Percentiles rank a stretch among this genome's conserved stretches.
Evolutionary conservation across 2,888 invertebrate genomes (phyloP).

Genomic region (Taphrorychus bicolor): DNA sequence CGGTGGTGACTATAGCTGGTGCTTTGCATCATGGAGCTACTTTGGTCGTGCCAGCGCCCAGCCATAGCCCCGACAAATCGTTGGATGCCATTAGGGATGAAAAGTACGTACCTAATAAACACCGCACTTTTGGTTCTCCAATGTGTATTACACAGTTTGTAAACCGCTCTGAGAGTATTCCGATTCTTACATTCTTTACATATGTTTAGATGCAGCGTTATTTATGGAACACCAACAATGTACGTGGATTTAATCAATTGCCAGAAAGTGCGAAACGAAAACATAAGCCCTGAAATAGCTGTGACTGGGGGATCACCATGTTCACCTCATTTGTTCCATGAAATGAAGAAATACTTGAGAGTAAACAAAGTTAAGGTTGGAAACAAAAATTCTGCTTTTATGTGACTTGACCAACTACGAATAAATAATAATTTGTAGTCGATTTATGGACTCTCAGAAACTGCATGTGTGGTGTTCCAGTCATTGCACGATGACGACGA

Average conservation of each 20-base stretch:
- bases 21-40: constrained; percentile 68
- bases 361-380: constrained; percentile 63
- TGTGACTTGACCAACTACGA: not conserved
- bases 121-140: not conserved
- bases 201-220: constrained; percentile 68
- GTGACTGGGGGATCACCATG: constrained; percentile 78
- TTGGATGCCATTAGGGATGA: constrained; percentile 71
- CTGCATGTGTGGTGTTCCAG: constrained; percentile 64
- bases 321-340: constrained; percentile 66
- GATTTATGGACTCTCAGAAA: constrained; percentile 69
- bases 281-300: constrained; percentile 64
- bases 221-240: constrained; percentile 88
- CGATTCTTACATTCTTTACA: not conserved
- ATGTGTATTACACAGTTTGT: too few species aligned
- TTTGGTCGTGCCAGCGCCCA: constrained; percentile 66
- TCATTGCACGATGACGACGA: constrained; percentile 60
- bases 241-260: constrained; percentile 75
- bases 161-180: too few species aligned
- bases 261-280: constrained; percentile 60
- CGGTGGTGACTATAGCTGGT: constrained; percentile 67
- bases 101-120: constrained; percentile 61
- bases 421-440: constrained; percentile 61
- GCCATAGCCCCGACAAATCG: constrained; percentile 68
- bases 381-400: not conserved
- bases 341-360: constrained; percentile 61